These are phyloP conservation scores for Lypha dubia DNA, from an alignment of 2,888 invertebrate species.

Conservation along the genomic window DNA sequence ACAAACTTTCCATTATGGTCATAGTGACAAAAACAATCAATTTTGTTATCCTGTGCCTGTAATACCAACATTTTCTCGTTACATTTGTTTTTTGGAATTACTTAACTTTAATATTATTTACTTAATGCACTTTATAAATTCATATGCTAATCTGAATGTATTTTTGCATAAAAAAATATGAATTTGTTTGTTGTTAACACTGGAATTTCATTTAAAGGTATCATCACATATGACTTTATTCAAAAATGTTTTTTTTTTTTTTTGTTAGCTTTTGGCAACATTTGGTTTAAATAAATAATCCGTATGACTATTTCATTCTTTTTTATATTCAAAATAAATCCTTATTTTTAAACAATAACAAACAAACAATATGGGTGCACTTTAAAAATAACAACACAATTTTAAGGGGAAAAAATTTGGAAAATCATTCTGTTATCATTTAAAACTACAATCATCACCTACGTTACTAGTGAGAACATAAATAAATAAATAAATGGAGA, in stretches of 20 bases:
- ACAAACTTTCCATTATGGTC: no score
- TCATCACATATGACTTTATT: conserved; percentile 42
- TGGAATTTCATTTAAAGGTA: conserved; percentile 43
- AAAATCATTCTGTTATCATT: conserved; percentile 50
- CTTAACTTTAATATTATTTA: conserved; percentile 22
- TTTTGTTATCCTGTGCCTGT: conserved; percentile 4
- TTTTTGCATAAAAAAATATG: conserved; percentile 24
- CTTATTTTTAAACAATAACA: conserved; percentile 35
- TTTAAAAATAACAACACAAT: conserved; percentile 21
- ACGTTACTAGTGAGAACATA: background rate
- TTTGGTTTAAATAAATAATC: conserved; percentile 55
- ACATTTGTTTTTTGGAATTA: background rate
- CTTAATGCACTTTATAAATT: conserved; percentile 60
- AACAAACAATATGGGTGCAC: conserved; percentile 28
- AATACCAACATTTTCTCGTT: background rate
- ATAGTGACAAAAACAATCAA: background rate
- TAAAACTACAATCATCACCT: conserved; percentile 29
- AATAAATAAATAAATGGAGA: conserved; percentile 27
- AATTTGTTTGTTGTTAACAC: conserved; percentile 20
- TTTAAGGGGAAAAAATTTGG: conserved; percentile 5
- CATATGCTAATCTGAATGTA: conserved; percentile 58
- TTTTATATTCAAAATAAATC: conserved; percentile 4
- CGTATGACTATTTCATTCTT: conserved; percentile 22
- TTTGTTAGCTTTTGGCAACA: conserved; percentile 7
- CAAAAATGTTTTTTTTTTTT: background rate